These are phyloP conservation scores for Mastomys natalensis DNA, from an alignment of 2,113 vertebrate genomes.

Conservation along the genomic window DNA sequence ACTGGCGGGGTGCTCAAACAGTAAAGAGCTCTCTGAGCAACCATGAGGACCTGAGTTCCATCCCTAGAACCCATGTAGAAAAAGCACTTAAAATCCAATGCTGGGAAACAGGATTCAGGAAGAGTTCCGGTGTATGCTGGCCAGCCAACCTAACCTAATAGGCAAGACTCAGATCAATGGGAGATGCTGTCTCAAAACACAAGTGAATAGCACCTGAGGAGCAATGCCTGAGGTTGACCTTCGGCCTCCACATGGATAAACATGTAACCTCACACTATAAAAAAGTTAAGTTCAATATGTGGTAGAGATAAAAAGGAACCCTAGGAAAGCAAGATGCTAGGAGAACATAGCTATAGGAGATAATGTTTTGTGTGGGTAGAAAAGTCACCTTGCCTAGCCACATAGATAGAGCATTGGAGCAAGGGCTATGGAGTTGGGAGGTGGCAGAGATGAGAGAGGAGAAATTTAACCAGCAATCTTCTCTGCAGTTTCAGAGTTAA, in stretches of 20 bases:
- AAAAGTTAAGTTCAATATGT: not conserved
- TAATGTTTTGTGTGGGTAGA: not conserved
- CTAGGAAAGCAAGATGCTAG: not conserved
- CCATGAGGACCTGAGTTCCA: not conserved
- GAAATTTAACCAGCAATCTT: not conserved
- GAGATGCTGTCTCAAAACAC: not conserved
- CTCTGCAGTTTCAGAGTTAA: slow-evolving; percentile 16
- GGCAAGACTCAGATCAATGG: not conserved
- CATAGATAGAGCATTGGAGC: not conserved
- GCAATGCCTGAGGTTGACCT: not conserved
- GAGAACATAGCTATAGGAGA: not conserved
- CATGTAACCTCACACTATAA: too few species aligned
- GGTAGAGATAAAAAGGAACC: not conserved
- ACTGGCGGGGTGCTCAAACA: not conserved
- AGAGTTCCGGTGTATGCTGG: too few species aligned
- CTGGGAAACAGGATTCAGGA: not conserved
- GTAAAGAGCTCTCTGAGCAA: not conserved
- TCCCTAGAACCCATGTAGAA: not conserved
- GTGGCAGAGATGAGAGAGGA: not conserved
- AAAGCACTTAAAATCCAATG: not conserved
- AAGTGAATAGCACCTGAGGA: not conserved
- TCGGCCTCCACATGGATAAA: not conserved
- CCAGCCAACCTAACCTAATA: not conserved
- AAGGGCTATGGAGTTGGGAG: not conserved
- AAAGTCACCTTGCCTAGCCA: not conserved